Evolutionary conservation across 2,797 vertebrate genomes (phyloP).

Genomic region (Acipenser oxyrinchus): DNA sequence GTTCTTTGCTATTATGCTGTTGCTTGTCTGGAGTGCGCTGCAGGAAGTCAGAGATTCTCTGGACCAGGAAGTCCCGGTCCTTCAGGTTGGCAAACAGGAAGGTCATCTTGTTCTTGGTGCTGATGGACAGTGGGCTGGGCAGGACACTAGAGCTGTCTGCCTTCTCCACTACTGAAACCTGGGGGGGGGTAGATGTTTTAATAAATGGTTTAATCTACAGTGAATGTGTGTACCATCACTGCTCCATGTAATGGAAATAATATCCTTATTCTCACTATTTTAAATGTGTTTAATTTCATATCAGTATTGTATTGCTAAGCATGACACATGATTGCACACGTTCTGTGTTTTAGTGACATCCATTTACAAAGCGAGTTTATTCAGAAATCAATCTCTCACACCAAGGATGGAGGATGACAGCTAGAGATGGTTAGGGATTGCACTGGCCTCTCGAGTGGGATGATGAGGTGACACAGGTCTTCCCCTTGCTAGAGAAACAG

Average conservation of each 20-base stretch:
- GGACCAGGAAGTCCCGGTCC: conserved; percentile 90
- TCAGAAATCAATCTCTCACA: neutral
- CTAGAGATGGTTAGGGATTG: too few species aligned
- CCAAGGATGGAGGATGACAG: neutral
- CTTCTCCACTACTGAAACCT: conserved; percentile 95
- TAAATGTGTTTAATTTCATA: too few species aligned
- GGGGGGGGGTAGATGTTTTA: neutral
- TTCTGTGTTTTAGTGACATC: too few species aligned
- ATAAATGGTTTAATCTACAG: too few species aligned
- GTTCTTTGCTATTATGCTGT: conserved; percentile 39
- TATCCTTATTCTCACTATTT: too few species aligned
- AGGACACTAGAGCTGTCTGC: conserved; percentile 90
- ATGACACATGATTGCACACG: too few species aligned
- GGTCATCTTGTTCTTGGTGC: conserved; percentile 94
- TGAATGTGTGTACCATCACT: too few species aligned
- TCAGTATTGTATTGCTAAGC: too few species aligned
- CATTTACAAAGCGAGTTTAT: too few species aligned
- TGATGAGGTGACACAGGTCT: conserved; percentile 86
- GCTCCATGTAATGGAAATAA: too few species aligned
- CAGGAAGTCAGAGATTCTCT: conserved; percentile 93
- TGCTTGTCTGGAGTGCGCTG: conserved; percentile 79
- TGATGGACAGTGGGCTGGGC: conserved; percentile 92
- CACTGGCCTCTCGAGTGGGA: conserved; percentile 85
- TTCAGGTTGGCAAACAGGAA: conserved; percentile 95
- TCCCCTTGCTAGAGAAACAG: conserved; percentile 88